Conservation (phyloP, 2,888 invertebrate species). For the Phortica okadai region DNA sequence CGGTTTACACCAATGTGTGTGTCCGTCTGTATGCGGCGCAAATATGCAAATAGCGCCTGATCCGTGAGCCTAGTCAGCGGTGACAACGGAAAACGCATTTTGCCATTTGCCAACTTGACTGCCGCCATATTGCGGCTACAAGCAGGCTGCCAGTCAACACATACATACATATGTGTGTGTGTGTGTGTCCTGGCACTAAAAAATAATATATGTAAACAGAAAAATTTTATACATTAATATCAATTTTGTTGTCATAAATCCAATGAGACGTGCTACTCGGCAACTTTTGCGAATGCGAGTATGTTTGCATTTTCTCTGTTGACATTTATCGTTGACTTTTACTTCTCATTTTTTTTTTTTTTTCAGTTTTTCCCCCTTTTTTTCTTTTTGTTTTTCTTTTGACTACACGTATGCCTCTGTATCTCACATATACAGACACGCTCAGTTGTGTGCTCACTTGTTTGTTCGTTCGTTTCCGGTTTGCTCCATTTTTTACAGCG, state of each 20-base stretch:
- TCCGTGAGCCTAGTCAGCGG: slow-evolving; percentile 6
- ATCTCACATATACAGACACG: background rate
- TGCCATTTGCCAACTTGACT: slow-evolving; percentile 25
- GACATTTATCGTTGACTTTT: slow-evolving; percentile 52
- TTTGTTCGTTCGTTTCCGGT: slow-evolving; percentile 19
- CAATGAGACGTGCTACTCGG: slow-evolving; percentile 58
- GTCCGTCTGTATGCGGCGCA: background rate
- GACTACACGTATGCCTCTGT: background rate
- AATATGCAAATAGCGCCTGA: slow-evolving; percentile 30
- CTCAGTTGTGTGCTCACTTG: background rate
- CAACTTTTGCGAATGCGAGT: slow-evolving; percentile 1
- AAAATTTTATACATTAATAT: slow-evolving; percentile 66
- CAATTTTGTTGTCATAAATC: slow-evolving; percentile 73
- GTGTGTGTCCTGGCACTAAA: slow-evolving; percentile 10
- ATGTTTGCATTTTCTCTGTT: slow-evolving; percentile 34
- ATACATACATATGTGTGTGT: slow-evolving; percentile 9
- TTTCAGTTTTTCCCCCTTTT: background rate
- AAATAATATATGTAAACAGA: slow-evolving; percentile 33
- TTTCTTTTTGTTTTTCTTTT: background rate
- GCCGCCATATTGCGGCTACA: slow-evolving; percentile 22
- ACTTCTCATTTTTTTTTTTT: slow-evolving; percentile 37
- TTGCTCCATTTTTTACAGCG: slow-evolving; percentile 6
- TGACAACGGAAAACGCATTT: slow-evolving; percentile 10
- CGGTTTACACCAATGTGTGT: slow-evolving; percentile 12
- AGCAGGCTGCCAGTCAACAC: background rate